These are phyloP conservation scores for Pseudopleuronectes americanus DNA, from an alignment of 2,797 vertebrate species.

Conservation along the genomic window DNA sequence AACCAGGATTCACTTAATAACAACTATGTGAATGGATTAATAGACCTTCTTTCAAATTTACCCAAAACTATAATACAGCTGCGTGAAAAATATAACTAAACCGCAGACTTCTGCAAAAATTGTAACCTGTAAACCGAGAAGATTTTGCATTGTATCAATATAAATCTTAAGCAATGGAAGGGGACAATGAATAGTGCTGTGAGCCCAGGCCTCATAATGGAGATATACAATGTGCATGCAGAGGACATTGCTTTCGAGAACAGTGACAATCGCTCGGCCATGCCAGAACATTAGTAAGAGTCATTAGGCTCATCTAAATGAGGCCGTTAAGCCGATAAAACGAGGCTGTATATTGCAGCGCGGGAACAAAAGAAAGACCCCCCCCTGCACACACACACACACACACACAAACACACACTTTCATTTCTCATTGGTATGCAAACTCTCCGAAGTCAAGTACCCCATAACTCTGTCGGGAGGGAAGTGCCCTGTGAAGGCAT, in stretches of 20 bases:
- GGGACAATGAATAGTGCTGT: conserved; percentile 68
- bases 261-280: conserved; percentile 74
- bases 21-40: conserved; percentile 30
- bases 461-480: conserved; percentile 60
- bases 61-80: background rate
- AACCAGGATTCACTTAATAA: conserved; percentile 42
- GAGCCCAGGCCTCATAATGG: conserved; percentile 74
- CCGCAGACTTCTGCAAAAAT: background rate
- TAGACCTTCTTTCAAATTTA: conserved; percentile 23
- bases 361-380: conserved; percentile 61
- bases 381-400: background rate
- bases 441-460: conserved; percentile 59
- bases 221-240: conserved; percentile 72
- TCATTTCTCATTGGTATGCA: conserved; percentile 63
- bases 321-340: conserved; percentile 83
- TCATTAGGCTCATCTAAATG: conserved; percentile 85
- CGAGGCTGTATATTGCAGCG: conserved; percentile 80
- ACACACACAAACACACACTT: no score
- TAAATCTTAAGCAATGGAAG: conserved; percentile 49
- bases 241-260: conserved; percentile 72
- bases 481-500: conserved; percentile 22
- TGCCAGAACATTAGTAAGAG: conserved; percentile 80
- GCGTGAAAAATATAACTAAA: conserved; percentile 4
- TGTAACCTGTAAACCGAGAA: conserved; percentile 22
- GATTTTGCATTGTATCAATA: conserved; percentile 26